Evolutionary conservation across 2,888 invertebrate genomes (phyloP), one percentile per base, ranked within the genome.

Genomic region (Vandiemenella viatica): DNA sequence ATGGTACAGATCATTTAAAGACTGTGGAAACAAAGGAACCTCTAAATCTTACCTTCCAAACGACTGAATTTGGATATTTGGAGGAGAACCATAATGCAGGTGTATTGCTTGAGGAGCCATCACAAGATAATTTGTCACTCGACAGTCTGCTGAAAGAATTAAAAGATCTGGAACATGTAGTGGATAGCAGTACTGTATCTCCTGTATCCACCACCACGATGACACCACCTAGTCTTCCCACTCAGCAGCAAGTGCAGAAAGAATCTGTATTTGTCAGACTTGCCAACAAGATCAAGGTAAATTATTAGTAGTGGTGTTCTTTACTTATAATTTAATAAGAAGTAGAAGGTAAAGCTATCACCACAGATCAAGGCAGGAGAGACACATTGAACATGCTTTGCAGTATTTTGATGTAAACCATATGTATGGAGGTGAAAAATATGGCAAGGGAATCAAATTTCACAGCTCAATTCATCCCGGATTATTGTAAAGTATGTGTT

Each of bases 241-340:
- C 17, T 17, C 48, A 13, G 41, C 48, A 41, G 26, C 49, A 42
- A 22, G 67, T 67, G 50, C 87, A 87, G 61, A 91, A 92, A 59
- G 95, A 96, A 66, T 91, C 92, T 7, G 89, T 96, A n/a, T 92
- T 98, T 65, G 77, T 97, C 62, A 75, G 96, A 56, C 75, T 98
- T 50, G 91, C 90, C 51, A 98, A 97, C 67, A 79, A 95, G 62
- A 91, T 98, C 50, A 93, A 92, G 79, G 87, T 87, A 62, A 63
- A 50, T 22, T 18, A 13, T 23, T 44, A 26, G 43, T 18, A 37
- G 15, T 48, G n/a, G 21, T 45, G 38, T n/a, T n/a, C n/a, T n/a
- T n/a, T n/a, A n/a, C n/a, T n/a, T n/a, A n/a, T n/a, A n/a, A n/a
- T n/a, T n/a, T n/a, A n/a, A n/a, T n/a, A n/a, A n/a, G n/a, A n/a